Percentiles rank a stretch among this genome's conserved stretches.
Evolutionary conservation across 1,140 invertebrate species (phyloP).

Genomic region (Latrodectus geometricus): DNA sequence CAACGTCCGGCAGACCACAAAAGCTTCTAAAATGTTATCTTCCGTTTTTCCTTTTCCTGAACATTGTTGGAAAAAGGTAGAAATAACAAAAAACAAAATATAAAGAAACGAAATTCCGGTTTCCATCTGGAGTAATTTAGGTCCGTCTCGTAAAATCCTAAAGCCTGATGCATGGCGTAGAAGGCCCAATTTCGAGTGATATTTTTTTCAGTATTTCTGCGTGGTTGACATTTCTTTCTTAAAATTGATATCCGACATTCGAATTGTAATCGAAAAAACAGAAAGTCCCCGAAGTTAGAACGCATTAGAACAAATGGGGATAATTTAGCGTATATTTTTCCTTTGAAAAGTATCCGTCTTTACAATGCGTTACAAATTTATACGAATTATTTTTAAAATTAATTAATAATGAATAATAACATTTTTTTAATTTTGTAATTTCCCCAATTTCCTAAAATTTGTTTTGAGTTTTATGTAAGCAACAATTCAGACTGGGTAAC

Average conservation of each 20-base stretch:
- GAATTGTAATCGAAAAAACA: too few relatives aligned
- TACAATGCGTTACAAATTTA: too few relatives aligned
- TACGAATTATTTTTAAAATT: too few relatives aligned
- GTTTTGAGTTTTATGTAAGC: too few relatives aligned
- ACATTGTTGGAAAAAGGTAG: not conserved
- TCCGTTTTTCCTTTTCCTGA: conserved; percentile 22
- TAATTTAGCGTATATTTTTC: too few relatives aligned
- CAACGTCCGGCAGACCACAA: conserved; percentile 40
- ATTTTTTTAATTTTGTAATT: too few relatives aligned
- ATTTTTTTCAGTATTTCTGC: conserved; percentile 13
- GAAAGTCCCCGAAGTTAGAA: too few relatives aligned
- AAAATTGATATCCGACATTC: conserved; percentile 47
- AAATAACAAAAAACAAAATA: not conserved
- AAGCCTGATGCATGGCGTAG: conserved; percentile 54
- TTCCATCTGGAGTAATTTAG: conserved; percentile 50
- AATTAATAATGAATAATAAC: too few relatives aligned
- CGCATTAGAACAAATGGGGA: too few relatives aligned
- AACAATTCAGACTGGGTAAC: too few relatives aligned
- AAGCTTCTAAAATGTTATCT: conserved; percentile 27
- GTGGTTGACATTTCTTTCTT: conserved; percentile 4
- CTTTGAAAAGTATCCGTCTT: too few relatives aligned
- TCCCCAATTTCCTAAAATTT: too few relatives aligned
- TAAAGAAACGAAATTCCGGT: conserved; percentile 13
- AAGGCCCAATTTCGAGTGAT: conserved; percentile 41
- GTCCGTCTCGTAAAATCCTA: conserved; percentile 52